Evolutionary conservation across 35 echinoderm and acorn worm species (phyloP), one percentile per base, ranked within the genome.

Genomic region (Stichopus chloronotus): DNA sequence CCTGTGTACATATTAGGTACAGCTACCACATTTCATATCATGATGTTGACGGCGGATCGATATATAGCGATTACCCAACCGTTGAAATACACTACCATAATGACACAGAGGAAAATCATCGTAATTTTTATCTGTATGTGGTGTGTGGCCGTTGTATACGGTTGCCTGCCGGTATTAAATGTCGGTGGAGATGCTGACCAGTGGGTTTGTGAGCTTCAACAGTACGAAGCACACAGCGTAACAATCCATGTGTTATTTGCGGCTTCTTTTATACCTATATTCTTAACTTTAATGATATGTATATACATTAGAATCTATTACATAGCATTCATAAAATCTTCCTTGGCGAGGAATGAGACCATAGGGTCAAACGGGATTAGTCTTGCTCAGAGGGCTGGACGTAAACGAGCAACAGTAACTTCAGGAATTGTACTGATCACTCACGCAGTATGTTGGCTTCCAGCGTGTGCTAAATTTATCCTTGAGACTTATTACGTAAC

Each of bases 161-260:
- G 82, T n/a, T 58, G 21, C 24, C 82, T 58, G 10, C 82, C 82
- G 9, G 21, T 85, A 0, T 23, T 85, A 11, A 59, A 17, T 19
- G 19, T 85, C 14, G 82, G 82, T 5, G 82, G 54, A 5, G 82
- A 59, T 10, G 4, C 53, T 21, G 19, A 58, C 82, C 82, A 85
- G 24, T 85, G 82, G 54, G 56, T 85, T 0, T 85, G 82, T 85
- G 82, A 85, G 24, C 17, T 85, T 6, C 82, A 85, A 58, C 53
- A 58, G 16, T 85, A 85, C 11, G 8, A 85, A 6, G 55, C 82
- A 17, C 4, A 56, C 4, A 58, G 55, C 16, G 7, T 58, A 58
- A 8, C 55, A 56, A 58, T 55, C 0, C 52, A 58, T 16, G 58
- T 58, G n/a, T 16, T 17, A 21, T n/a, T 58, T 85, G 54, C 82